These are phyloP conservation scores for Cryptocephalus moraei DNA, from an alignment of 2,888 invertebrate genomes.

Conservation along the genomic window DNA sequence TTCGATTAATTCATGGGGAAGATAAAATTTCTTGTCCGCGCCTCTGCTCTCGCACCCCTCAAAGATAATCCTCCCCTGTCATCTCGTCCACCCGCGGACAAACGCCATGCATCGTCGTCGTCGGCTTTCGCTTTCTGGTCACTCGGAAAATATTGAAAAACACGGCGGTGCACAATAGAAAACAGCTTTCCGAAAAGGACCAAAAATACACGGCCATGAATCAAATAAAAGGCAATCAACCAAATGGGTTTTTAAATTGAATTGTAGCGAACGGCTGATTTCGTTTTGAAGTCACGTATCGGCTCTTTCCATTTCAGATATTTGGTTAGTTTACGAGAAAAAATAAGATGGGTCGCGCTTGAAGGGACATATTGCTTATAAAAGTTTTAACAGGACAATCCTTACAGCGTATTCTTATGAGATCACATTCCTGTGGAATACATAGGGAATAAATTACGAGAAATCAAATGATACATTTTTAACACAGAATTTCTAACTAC, in stretches of 20 bases:
- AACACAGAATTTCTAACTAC: no score
- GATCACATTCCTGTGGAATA: no score
- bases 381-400: no score
- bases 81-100: neutral
- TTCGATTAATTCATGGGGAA: no score
- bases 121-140: conserved; percentile 10
- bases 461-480: no score
- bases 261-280: conserved; percentile 5
- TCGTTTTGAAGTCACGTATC: neutral
- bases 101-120: neutral
- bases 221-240: conserved; percentile 12
- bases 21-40: no score
- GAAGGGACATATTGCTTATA: no score
- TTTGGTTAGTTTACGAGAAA: no score
- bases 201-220: conserved; percentile 4
- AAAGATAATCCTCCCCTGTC: conserved; percentile 1
- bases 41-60: neutral
- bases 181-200: conserved; percentile 9
- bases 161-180: conserved; percentile 7
- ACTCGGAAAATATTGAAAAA: conserved; percentile 15
- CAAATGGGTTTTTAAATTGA: conserved; percentile 14
- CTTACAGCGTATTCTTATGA: no score
- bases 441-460: no score
- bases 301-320: no score
- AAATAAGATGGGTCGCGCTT: no score